Conservation (phyloP, 92 coral and sea anemone species). For the Parazoanthus swiftii region DNA sequence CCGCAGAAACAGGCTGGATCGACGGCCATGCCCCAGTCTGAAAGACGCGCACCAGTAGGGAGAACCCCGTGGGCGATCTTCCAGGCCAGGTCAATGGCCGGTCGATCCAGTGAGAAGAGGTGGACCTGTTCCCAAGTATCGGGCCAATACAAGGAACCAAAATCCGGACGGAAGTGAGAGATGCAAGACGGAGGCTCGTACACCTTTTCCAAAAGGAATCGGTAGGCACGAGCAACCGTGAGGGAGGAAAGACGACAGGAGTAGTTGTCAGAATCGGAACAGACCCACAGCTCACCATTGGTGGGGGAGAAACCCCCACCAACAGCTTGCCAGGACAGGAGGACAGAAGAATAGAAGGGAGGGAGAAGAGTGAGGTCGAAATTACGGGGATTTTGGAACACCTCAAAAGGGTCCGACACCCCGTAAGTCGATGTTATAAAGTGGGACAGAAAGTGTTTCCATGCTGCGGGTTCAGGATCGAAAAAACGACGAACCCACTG, state of each 20-base stretch:
- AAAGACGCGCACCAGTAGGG: slow-evolving; percentile 30
- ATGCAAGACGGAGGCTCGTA: background rate
- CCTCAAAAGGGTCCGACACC: too few species aligned
- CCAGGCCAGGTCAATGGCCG: slow-evolving; percentile 24
- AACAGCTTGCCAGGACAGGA: too few species aligned
- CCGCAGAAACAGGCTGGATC: slow-evolving; percentile 37
- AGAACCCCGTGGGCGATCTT: slow-evolving; percentile 48
- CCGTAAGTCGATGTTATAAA: too few species aligned
- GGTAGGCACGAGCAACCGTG: slow-evolving; percentile 10
- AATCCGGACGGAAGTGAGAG: background rate
- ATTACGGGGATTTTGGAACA: too few species aligned
- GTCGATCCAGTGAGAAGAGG: slow-evolving; percentile 16
- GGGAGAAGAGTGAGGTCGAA: too few species aligned
- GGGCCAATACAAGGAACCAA: slow-evolving; percentile 28
- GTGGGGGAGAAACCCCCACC: too few species aligned
- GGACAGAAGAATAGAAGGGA: too few species aligned
- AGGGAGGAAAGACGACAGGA: background rate
- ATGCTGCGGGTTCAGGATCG: too few species aligned
- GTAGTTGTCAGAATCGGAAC: background rate
- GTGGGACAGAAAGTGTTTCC: too few species aligned
- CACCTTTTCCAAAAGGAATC: background rate
- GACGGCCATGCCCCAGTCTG: slow-evolving; percentile 17
- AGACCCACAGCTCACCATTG: background rate
- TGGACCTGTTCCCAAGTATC: slow-evolving; percentile 17
- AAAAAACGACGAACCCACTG: too few species aligned